Percentiles rank a stretch among this genome's conserved stretches.
These are phyloP conservation scores for Meda fulgida DNA, from an alignment of 2,797 vertebrate genomes.

Conservation along the genomic window DNA sequence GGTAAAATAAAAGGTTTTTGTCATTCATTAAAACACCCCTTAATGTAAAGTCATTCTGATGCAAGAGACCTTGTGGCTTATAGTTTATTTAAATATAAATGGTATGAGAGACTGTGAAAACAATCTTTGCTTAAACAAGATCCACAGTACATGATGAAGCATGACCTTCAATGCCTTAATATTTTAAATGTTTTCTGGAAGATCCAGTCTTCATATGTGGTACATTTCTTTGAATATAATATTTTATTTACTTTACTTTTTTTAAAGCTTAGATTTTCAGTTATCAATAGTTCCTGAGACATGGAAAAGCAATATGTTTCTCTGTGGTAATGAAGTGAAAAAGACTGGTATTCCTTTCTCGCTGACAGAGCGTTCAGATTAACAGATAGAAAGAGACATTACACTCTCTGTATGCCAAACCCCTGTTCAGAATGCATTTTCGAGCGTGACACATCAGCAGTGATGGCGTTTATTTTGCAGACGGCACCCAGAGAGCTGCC, in stretches of 20 bases:
- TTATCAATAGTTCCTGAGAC: not conserved
- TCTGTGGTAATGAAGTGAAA: not conserved
- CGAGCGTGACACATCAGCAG: slow-evolving; percentile 8
- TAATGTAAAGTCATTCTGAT: no score
- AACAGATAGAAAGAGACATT: slow-evolving; percentile 26
- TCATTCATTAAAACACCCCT: no score
- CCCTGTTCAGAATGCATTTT: slow-evolving; percentile 38
- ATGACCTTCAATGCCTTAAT: no score
- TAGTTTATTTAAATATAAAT: not conserved
- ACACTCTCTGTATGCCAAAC: slow-evolving; percentile 39
- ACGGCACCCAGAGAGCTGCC: slow-evolving; percentile 16
- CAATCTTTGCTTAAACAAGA: not conserved
- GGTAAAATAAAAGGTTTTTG: no score
- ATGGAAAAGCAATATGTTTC: not conserved
- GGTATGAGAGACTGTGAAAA: not conserved
- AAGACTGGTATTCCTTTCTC: slow-evolving; percentile 15
- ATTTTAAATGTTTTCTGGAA: no score
- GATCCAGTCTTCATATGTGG: no score
- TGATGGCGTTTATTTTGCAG: slow-evolving; percentile 25
- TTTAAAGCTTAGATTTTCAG: not conserved
- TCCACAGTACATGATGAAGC: not conserved
- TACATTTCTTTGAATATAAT: no score
- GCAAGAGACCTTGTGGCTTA: not conserved
- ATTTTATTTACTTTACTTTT: not conserved
- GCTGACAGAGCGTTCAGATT: slow-evolving; percentile 26